Evolutionary conservation across 2,888 invertebrate genomes (phyloP), one percentile per base, ranked within the genome.

Genomic region (Eupithecia subfuscata): DNA sequence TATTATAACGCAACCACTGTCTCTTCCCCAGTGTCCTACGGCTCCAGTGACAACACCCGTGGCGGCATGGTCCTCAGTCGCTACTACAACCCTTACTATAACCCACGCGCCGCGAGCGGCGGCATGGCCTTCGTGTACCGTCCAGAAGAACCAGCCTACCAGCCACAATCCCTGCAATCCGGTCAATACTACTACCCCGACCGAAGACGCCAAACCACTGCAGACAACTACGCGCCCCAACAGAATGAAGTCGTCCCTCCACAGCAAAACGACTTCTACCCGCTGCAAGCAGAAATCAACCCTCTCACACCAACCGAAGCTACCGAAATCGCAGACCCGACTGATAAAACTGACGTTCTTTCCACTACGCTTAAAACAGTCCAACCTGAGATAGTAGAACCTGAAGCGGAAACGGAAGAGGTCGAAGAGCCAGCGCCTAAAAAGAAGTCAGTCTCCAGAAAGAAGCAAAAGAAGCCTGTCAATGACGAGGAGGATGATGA

Each of bases 401-500:
- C 92, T 6, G 93, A 93, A 83, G 81, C 93, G 70, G 93, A 93
- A 79, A 82, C 87, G 0, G 92, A 93, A 69, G 94, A 93, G 74
- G 87, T 90, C 0, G 90, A 90, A 18, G 89, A 90, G 80, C 89
- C 87, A 16, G 86, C 81, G 0, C 86, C 87, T 63, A 91, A 88
- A 77, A 93, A 87, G 79, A 92, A 89, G 75, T 87, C 78, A 1
- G 75, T 91, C n/a, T 88, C 89, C 2, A 92, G 90, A 78, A 94
- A 90, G 85, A 94, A 92, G 81, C 92, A 91, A 76, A 91, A 91
- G 74, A 88, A 84, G 74, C 92, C 92, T 0, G 83, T 89, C 11
- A 89, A 92, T 1, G 95, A 95, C 0, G 96, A 96, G 0, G 95
- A 95, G 0, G 95, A 95, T 0, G 94, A 95, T 0, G 95, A 95